Base-by-base conservation (phyloP, 2,113 vertebrate genomes). In the Steatornis caripensis region DNA sequence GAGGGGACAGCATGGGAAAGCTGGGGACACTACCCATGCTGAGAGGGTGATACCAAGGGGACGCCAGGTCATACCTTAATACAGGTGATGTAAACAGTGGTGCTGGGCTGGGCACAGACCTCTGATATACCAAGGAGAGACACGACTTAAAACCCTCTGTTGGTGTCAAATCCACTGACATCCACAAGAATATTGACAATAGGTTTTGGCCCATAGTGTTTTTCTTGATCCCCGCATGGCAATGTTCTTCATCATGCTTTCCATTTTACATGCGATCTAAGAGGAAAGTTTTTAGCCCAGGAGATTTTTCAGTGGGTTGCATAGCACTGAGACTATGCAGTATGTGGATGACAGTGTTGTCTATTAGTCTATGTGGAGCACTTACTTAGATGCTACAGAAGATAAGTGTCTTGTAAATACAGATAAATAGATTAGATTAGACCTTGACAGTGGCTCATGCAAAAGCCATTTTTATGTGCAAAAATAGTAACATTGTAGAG, bases 351-450 rank as follows among this genome's bases (percentile, higher is more conserved):
- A 39, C 54, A 61, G 68, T 37, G 58, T 16, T 94, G 84, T 69
- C 91, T 94, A 1, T 93, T 94, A 91, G 94, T 95, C 94, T 75
- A 43, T 43, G 49, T 90, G 82, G 70, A 95, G 87, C 93, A 83
- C 89, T 95, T 87, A 83, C 89, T 95, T 87, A 94, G 91, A 95
- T 94, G 79, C 75, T 90, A 7, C 54, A 61, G 66, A 93, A 95
- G 81, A 93, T 96, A 96, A 96, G 93, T 95, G 92, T 87, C 90
- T 94, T 93, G 89, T 97, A 97, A 97, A 96, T 95, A 83, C 93
- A 95, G 82, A 94, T 93, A 97, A 96, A 96, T 93, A 93, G 93
- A 94, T 93, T 83, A 91, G 62, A 96, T 96, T 96, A 94, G 96
- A 95, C 95, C 90, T 95, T 97, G 96, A 96, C 87, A 93, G 87